Evolutionary conservation across 1,140 invertebrate genomes (phyloP).

Genomic region (Patella vulgata): DNA sequence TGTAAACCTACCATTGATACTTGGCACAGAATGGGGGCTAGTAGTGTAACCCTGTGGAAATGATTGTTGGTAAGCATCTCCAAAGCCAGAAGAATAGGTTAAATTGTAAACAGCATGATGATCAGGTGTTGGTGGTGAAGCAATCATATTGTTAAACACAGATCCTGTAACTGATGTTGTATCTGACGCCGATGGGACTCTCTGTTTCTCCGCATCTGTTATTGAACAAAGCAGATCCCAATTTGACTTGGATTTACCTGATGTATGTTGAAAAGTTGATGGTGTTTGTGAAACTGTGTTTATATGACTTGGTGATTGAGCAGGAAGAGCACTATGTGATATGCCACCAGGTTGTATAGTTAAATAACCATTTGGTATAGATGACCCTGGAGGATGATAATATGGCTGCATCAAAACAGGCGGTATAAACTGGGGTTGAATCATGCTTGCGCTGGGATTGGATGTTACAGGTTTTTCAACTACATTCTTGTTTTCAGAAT

Average conservation of each 20-base stretch:
- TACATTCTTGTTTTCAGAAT: slow-evolving; percentile 5
- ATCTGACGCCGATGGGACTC: background rate
- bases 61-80: no score
- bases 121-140: no score
- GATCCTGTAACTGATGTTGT: slow-evolving; percentile 11
- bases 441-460: background rate
- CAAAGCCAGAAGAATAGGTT: no score
- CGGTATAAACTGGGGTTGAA: background rate
- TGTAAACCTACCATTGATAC: no score
- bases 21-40: no score
- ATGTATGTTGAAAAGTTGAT: background rate
- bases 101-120: no score
- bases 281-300: background rate
- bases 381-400: slow-evolving; percentile 3
- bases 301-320: background rate
- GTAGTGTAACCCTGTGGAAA: no score
- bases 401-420: background rate
- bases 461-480: slow-evolving; percentile 1
- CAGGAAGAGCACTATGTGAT: background rate
- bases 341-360: slow-evolving; percentile 2
- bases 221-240: slow-evolving; percentile 19
- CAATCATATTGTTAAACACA: slow-evolving; percentile 14
- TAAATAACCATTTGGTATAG: background rate
- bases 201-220: slow-evolving; percentile 1
- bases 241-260: slow-evolving; percentile 2